phyloP scores from a whole-genome alignment of 2,797 vertebrate genomes.

The Enteromius mattozi region DNA sequence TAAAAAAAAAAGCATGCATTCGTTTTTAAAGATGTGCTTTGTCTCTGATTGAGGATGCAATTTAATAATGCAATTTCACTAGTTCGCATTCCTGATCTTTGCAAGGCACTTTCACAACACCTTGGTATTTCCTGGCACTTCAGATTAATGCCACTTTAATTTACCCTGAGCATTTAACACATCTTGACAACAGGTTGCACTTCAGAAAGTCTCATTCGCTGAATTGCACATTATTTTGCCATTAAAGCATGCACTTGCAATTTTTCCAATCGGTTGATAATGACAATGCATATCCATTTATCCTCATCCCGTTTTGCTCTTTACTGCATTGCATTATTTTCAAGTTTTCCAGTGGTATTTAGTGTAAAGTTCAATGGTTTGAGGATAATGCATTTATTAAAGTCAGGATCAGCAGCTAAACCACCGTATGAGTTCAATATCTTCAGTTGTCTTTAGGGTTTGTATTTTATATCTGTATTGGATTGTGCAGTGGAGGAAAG shows the following conservation, averaged over 20 bases:
- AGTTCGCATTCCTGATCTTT: background rate
- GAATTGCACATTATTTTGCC: background rate
- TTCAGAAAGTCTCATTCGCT: background rate
- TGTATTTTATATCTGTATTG: conserved; percentile 1
- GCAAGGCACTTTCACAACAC: background rate
- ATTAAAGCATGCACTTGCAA: background rate
- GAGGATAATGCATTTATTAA: conserved; percentile 9
- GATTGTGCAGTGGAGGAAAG: conserved; percentile 8
- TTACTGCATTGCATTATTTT: background rate
- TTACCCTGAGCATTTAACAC: background rate
- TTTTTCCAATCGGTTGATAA: background rate
- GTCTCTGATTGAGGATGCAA: background rate
- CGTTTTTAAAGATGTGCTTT: background rate
- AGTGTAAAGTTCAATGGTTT: background rate
- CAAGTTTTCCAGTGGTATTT: background rate
- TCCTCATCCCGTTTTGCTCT: background rate
- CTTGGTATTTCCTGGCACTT: conserved; percentile 18
- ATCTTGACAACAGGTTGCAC: background rate
- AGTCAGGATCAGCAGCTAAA: conserved; percentile 16
- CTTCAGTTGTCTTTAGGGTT: conserved; percentile 19
- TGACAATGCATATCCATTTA: background rate
- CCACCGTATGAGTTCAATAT: background rate
- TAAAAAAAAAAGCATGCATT: background rate
- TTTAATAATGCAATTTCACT: background rate
- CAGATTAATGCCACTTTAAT: conserved; percentile 32